These are phyloP conservation scores for Oryzias dopingdopingensis DNA, from an alignment of 2,797 vertebrate genomes.

Conservation along the genomic window DNA sequence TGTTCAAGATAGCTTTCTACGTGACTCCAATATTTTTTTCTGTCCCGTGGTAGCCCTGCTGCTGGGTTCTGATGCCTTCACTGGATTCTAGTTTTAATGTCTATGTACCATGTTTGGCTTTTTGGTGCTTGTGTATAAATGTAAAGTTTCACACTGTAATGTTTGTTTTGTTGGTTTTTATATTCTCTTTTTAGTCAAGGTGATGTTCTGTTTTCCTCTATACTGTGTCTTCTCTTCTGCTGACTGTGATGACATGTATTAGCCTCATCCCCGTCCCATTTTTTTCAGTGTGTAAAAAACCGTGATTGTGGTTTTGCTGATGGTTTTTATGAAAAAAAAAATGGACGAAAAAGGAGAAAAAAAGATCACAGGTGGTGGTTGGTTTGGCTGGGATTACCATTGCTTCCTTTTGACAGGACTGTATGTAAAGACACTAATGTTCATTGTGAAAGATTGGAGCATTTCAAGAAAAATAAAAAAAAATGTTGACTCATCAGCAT, in stretches of 20 bases:
- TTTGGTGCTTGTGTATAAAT: slow-evolving; percentile 82
- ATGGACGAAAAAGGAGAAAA: slow-evolving; percentile 37
- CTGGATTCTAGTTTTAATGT: slow-evolving; percentile 59
- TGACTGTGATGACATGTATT: slow-evolving; percentile 75
- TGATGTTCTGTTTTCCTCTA: slow-evolving; percentile 69
- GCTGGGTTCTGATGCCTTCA: slow-evolving; percentile 52
- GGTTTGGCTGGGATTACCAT: slow-evolving; percentile 58
- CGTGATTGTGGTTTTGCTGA: slow-evolving; percentile 77
- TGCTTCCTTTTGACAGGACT: slow-evolving; percentile 64
- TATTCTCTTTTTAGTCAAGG: slow-evolving; percentile 60
- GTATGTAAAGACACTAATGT: slow-evolving; percentile 78
- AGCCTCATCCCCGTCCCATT: slow-evolving; percentile 47
- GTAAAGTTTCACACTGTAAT: slow-evolving; percentile 78
- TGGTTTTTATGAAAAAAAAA: slow-evolving; percentile 67
- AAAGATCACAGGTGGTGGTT: slow-evolving; percentile 50
- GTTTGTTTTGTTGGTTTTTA: slow-evolving; percentile 71
- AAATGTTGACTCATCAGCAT: slow-evolving; percentile 72
- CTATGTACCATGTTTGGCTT: slow-evolving; percentile 73
- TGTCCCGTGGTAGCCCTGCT: slow-evolving; percentile 35
- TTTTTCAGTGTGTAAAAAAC: slow-evolving; percentile 74
- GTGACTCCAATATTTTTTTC: slow-evolving; percentile 38
- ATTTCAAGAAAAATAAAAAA: slow-evolving; percentile 73
- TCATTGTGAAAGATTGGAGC: slow-evolving; percentile 71
- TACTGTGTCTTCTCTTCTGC: slow-evolving; percentile 64
- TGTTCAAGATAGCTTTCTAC: slow-evolving; percentile 11